phyloP scores from a whole-genome alignment of 2,113 vertebrate species.

The Anser brachyrhynchus region DNA sequence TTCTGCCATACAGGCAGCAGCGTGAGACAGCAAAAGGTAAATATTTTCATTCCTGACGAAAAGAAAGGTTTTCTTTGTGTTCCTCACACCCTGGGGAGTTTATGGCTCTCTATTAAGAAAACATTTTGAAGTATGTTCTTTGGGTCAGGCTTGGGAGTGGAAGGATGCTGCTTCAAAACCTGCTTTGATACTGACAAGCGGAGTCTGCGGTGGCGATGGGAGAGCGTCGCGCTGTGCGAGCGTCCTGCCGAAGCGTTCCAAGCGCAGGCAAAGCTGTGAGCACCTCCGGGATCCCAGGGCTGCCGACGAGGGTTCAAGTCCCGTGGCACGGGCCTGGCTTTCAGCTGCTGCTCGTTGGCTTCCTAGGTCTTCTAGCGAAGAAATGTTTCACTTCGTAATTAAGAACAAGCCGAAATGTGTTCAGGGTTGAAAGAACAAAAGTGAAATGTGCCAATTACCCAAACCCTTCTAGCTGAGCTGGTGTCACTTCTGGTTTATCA shows the following conservation, averaged over 20 bases:
- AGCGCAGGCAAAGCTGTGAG: background rate
- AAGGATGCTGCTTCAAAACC: background rate
- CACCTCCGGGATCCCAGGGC: background rate
- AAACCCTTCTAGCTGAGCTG: background rate
- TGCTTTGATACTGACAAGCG: background rate
- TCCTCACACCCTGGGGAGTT: background rate
- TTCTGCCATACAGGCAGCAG: background rate
- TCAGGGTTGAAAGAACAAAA: background rate
- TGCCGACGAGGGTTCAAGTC: background rate
- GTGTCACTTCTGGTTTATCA: background rate
- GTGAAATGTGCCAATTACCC: background rate
- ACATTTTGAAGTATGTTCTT: background rate
- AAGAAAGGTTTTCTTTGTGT: background rate
- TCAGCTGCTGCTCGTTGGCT: background rate
- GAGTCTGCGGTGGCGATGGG: too few species aligned
- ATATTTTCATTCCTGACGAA: background rate
- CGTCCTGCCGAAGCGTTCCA: too few species aligned
- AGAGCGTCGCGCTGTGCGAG: too few species aligned
- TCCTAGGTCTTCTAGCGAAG: background rate
- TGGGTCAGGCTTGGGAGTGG: background rate
- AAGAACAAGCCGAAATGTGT: background rate
- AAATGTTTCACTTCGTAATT: background rate
- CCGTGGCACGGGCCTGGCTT: background rate
- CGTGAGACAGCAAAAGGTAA: background rate
- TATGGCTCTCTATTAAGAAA: background rate